Conservation (phyloP, 2,797 vertebrate species). For the Hemitrygon akajei region DNA sequence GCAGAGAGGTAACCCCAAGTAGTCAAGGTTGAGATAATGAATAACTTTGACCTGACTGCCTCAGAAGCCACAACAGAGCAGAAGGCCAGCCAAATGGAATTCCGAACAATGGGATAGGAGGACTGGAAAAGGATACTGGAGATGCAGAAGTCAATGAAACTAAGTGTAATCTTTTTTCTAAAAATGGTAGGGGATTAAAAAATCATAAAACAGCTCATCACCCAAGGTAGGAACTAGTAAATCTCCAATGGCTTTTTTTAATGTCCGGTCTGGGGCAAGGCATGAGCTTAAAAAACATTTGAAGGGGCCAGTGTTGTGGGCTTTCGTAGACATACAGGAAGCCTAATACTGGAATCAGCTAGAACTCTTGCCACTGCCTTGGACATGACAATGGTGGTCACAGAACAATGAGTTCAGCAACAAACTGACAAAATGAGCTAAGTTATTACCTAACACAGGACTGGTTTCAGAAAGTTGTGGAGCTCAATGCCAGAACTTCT, state of each 20-base stretch:
- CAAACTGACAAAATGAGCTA: neutral
- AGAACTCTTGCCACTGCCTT: neutral
- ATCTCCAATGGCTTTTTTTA: neutral
- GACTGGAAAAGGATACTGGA: neutral
- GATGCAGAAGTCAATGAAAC: no score
- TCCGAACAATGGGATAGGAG: neutral
- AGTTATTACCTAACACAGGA: neutral
- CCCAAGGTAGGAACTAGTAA: neutral
- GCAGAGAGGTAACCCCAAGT: neutral
- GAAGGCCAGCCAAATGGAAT: neutral
- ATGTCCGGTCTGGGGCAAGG: neutral
- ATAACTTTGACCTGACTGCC: neutral
- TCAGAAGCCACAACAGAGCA: neutral
- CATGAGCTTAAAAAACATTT: neutral
- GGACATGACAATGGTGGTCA: neutral
- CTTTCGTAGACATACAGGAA: neutral
- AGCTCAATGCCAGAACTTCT: neutral
- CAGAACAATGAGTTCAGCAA: neutral
- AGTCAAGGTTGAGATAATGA: neutral
- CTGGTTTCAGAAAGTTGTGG: neutral
- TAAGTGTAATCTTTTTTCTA: neutral
- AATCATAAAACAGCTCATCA: neutral
- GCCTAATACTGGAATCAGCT: neutral
- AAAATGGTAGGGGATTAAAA: neutral
- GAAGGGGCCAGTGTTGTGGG: neutral